Conservation (phyloP, 30 jellyfish, hydroid and myxozoan genomes). For the Turritopsis rubra region DNA sequence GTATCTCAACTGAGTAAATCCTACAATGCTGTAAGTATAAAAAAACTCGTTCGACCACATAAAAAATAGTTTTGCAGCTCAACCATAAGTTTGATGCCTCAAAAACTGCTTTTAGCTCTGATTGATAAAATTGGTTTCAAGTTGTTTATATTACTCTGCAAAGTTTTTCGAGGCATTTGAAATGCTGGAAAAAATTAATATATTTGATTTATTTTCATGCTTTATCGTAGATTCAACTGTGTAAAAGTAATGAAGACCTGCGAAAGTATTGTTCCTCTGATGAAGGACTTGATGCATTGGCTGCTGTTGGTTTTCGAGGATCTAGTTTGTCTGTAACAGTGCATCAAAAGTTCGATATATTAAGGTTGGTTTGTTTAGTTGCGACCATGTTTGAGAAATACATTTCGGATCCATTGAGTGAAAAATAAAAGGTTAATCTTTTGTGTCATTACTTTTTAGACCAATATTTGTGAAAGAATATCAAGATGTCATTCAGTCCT, state of each 20-base stretch:
- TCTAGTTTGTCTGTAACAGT: background rate
- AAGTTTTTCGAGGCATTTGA: background rate
- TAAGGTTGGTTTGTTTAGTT: conserved; percentile 7
- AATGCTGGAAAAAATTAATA: background rate
- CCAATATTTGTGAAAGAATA: conserved; percentile 2
- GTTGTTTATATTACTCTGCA: background rate
- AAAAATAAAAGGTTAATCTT: background rate
- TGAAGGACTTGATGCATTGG: conserved; percentile 5
- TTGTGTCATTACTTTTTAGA: conserved; percentile 3
- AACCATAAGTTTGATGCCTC: background rate
- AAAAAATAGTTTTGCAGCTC: background rate
- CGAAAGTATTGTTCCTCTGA: conserved; percentile 6
- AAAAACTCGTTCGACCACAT: background rate
- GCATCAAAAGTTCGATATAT: background rate
- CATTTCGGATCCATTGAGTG: background rate
- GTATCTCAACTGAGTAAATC: background rate
- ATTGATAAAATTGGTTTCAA: background rate
- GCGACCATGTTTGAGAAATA: background rate
- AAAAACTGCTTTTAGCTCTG: background rate
- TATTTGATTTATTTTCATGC: background rate
- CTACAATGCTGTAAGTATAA: conserved; percentile 10
- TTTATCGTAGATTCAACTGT: background rate
- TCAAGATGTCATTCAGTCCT: background rate
- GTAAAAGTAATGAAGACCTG: background rate
- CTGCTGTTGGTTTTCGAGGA: conserved; percentile 3